Evolutionary conservation across 2,113 vertebrate genomes (phyloP).

Genomic region (Tragelaphus buxtoni): DNA sequence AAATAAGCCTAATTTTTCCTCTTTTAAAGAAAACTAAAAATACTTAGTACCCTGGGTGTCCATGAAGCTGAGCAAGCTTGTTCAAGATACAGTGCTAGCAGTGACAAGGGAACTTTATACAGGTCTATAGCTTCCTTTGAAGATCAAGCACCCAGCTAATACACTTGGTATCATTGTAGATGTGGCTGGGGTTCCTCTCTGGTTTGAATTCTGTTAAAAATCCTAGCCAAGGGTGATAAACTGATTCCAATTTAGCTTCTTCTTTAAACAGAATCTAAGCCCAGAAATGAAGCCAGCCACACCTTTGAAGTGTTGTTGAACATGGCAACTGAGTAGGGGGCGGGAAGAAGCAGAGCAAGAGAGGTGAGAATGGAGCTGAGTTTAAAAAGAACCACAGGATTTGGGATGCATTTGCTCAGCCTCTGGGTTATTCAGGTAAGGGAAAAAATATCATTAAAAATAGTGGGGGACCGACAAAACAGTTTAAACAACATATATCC

Average conservation of each 20-base stretch:
- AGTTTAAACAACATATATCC: constrained; percentile 21
- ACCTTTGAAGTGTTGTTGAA: constrained; percentile 69
- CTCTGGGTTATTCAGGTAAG: constrained; percentile 52
- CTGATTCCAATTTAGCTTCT: constrained; percentile 61
- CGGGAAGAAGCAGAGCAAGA: constrained; percentile 30
- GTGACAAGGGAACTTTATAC: not conserved
- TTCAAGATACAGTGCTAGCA: not conserved
- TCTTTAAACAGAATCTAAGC: constrained; percentile 62
- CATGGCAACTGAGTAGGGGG: constrained; percentile 44
- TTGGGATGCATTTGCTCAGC: constrained; percentile 22
- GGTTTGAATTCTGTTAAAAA: constrained; percentile 62
- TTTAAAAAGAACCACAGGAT: constrained; percentile 55
- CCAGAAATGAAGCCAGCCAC: constrained; percentile 61
- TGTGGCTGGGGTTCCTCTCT: constrained; percentile 31
- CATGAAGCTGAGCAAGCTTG: not conserved
- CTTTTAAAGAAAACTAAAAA: constrained; percentile 1
- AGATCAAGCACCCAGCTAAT: constrained; percentile 29
- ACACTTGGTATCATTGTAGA: constrained; percentile 48
- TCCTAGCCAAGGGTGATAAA: constrained; percentile 58
- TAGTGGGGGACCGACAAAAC: constrained; percentile 33
- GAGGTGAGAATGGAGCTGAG: constrained; percentile 29
- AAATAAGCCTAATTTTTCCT: not conserved
- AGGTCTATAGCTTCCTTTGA: constrained; percentile 1
- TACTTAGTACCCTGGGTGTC: not conserved
- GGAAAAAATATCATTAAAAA: constrained; percentile 59